Percentiles rank a stretch among this genome's conserved stretches.
Evolutionary conservation across 2,113 vertebrate species (phyloP).

Genomic region (Scatophagus argus): DNA sequence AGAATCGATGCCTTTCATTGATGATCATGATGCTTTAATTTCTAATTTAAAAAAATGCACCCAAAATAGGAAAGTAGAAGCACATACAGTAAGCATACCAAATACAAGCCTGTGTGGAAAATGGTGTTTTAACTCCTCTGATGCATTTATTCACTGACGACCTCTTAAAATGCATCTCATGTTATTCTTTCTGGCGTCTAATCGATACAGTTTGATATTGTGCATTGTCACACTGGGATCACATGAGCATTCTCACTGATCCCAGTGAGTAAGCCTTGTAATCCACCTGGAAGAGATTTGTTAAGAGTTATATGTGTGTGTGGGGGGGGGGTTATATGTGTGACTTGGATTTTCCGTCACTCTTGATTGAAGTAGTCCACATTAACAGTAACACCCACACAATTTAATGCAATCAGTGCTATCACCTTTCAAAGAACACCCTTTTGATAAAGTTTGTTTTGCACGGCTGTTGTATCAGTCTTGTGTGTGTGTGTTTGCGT

Average conservation of each 20-base stretch:
- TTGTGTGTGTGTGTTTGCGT: background rate
- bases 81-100: background rate
- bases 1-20: background rate
- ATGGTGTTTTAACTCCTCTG: background rate
- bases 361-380: background rate
- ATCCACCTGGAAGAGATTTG: conserved; percentile 18
- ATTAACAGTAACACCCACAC: background rate
- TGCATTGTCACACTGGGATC: background rate
- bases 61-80: background rate
- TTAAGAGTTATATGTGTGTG: background rate
- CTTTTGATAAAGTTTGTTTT: no score
- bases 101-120: background rate
- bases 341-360: conserved; percentile 1
- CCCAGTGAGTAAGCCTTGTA: background rate
- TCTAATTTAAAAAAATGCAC: background rate
- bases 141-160: background rate
- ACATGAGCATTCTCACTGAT: conserved; percentile 17
- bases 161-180: background rate
- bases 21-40: no score
- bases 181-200: no score
- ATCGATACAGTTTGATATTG: background rate
- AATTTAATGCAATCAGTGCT: no score
- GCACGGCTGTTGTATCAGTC: no score
- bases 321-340: background rate
- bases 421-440: no score